Base-by-base conservation (phyloP, 2,113 vertebrate genomes). In the Dicentrarchus labrax region DNA sequence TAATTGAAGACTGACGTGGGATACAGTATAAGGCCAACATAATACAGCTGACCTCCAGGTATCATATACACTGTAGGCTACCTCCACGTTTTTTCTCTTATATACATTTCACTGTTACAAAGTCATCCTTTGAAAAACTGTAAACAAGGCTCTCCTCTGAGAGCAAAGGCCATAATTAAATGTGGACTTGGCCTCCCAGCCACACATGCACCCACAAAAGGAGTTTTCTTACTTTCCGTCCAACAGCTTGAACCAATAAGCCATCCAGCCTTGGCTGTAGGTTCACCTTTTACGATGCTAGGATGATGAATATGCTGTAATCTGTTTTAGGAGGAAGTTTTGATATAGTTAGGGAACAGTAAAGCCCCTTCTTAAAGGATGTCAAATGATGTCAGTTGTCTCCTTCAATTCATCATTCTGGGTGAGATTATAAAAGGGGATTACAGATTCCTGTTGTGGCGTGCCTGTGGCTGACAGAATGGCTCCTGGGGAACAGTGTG, bases 401-500 rank as follows among this genome's bases (percentile, higher is more conserved):
- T 86, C 77, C 71, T 86, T 87, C 30, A 84, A 43, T 80, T 91
- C 73, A 89, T 92, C 82, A 83, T 76, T 87, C 75, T 82, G 76
- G 72, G 59, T 50, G 76, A 85, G 85, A 88, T 88, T 88, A 89
- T 82, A 72, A 80, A 30, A 62, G 62, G 47, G 83, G 90, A 90
- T 92, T 91, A 87, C 78, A 86, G 78, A 83, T 73, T 87, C 70
- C 66, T 85, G 83, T 83, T 84, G 86, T 87, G 79, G 66, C 70
- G 13, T 82, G 93, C 76, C 84, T 91, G 72, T 89, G 84, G 87
- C 88, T 91, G 87, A 90, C 85, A 90, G 88, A 84, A 68, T 50
- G 82, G 83, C 91, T 91, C 88, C 81, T 88, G 79, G 88, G 90
- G 85, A 92, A 88, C 80, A 69, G 71, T 85, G 82, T 84, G 83